These are phyloP conservation scores for Heliconius hortense DNA, from an alignment of 2,888 invertebrate species.

Conservation along the genomic window DNA sequence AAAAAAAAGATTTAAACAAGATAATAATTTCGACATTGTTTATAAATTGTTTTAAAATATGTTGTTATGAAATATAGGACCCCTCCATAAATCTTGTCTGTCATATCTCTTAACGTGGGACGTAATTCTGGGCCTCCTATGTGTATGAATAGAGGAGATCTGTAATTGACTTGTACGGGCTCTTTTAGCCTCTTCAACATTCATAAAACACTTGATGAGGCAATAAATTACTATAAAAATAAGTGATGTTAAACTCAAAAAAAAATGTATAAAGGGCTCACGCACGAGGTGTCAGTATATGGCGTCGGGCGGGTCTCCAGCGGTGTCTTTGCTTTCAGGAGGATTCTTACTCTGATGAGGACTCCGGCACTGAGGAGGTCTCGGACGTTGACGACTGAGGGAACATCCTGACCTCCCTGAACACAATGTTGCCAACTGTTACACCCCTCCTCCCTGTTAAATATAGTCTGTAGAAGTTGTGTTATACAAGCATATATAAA, in stretches of 20 bases:
- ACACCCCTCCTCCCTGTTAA: not conserved
- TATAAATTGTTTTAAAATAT: not conserved
- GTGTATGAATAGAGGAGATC: too few relatives aligned
- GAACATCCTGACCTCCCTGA: constrained; percentile 48
- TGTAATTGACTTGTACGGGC: too few relatives aligned
- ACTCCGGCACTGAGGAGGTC: constrained; percentile 77
- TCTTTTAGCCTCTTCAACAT: too few relatives aligned
- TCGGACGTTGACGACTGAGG: constrained; percentile 76
- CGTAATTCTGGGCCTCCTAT: too few relatives aligned
- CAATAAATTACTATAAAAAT: not conserved
- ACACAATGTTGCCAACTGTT: constrained; percentile 52
- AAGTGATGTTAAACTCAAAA: not conserved
- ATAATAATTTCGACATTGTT: not conserved
- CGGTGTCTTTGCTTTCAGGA: constrained; percentile 78
- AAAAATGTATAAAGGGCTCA: not conserved
- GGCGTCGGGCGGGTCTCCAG: constrained; percentile 60
- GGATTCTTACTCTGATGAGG: constrained; percentile 78
- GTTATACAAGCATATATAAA: not conserved
- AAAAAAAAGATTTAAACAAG: not conserved
- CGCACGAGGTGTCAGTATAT: not conserved
- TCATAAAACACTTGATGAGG: too few relatives aligned
- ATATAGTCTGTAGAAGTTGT: not conserved
- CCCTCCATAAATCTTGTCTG: too few relatives aligned
- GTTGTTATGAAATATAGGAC: not conserved
- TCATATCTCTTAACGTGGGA: too few relatives aligned